phyloP scores from a whole-genome alignment of 2,113 vertebrate genomes.

The Melanotaenia duboulayi region DNA sequence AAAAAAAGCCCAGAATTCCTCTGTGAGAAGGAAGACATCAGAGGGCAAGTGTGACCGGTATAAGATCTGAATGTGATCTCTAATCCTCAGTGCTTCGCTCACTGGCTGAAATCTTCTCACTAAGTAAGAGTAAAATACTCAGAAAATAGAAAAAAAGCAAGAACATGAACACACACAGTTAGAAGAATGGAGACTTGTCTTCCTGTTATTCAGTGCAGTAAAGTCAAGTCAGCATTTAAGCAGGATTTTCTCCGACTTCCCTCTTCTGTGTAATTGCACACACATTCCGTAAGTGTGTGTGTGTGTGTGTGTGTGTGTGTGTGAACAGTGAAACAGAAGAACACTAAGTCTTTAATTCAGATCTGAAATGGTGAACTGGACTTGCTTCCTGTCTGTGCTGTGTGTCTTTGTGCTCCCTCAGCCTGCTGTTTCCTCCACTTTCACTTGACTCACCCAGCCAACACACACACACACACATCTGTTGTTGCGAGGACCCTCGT shows the following conservation, averaged over 20 bases:
- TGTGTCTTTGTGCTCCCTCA: conserved; percentile 64
- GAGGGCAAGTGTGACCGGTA: background rate
- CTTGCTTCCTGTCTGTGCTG: conserved; percentile 76
- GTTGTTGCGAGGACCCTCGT: conserved; percentile 9
- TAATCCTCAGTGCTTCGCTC: conserved; percentile 17
- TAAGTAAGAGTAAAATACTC: background rate
- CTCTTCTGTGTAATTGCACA: conserved; percentile 44
- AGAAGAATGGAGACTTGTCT: conserved; percentile 71
- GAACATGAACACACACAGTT: conserved; percentile 27
- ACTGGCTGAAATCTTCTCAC: conserved; percentile 15
- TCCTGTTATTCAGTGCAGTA: conserved; percentile 84
- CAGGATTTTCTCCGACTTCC: conserved; percentile 77
- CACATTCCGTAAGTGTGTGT: background rate
- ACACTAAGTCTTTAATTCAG: conserved; percentile 72
- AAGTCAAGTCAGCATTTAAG: conserved; percentile 81
- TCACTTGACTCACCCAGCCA: conserved; percentile 26
- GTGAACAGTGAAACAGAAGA: conserved; percentile 53
- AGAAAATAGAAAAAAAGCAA: conserved; percentile 20
- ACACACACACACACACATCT: background rate
- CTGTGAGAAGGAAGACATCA: background rate
- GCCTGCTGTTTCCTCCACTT: conserved; percentile 68
- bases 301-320: conserved; percentile 11
- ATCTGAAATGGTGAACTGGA: conserved; percentile 78
- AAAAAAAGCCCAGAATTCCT: background rate
- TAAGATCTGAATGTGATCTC: conserved; percentile 6